Evolutionary conservation across 2,888 invertebrate species (phyloP).

Genomic region (Suillia variegata): DNA sequence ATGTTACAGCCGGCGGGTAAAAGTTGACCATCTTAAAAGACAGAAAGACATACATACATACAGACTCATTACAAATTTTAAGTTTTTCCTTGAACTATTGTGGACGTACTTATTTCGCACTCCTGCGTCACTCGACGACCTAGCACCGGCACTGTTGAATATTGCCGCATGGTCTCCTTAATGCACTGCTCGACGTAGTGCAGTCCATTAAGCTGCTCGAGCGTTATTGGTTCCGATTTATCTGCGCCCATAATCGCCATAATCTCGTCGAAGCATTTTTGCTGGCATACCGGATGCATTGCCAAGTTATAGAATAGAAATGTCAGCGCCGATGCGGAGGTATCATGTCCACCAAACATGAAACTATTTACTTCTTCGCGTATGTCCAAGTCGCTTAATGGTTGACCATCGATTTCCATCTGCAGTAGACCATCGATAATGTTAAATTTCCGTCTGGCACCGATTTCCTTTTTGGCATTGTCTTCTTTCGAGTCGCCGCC

Average conservation of each 20-base stretch:
- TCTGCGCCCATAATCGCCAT: conserved; percentile 57
- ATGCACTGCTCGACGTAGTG: conserved; percentile 57
- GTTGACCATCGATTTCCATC: conserved; percentile 66
- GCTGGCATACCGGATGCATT: conserved; percentile 61
- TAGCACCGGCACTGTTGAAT: conserved; percentile 56
- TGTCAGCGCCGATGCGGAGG: conserved; percentile 63
- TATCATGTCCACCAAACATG: too few species aligned
- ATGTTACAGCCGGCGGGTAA: conserved; percentile 58
- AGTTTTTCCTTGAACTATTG: too few species aligned
- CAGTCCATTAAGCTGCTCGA: conserved; percentile 50
- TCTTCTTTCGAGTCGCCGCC: neutral
- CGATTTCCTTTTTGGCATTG: conserved; percentile 55
- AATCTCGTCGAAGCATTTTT: conserved; percentile 62
- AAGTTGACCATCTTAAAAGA: conserved; percentile 55
- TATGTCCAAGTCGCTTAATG: conserved; percentile 66
- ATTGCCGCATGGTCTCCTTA: conserved; percentile 58
- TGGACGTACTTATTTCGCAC: conserved; percentile 57
- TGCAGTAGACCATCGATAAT: conserved; percentile 72
- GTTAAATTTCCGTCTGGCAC: conserved; percentile 68
- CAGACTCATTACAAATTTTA: too few species aligned
- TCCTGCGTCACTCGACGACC: conserved; percentile 54
- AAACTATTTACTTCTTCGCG: conserved; percentile 74
- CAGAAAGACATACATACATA: too few species aligned
- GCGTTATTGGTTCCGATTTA: conserved; percentile 47
- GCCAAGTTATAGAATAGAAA: conserved; percentile 64